Conservation (phyloP, 1,140 invertebrate genomes). For the Bombus picipes region DNA sequence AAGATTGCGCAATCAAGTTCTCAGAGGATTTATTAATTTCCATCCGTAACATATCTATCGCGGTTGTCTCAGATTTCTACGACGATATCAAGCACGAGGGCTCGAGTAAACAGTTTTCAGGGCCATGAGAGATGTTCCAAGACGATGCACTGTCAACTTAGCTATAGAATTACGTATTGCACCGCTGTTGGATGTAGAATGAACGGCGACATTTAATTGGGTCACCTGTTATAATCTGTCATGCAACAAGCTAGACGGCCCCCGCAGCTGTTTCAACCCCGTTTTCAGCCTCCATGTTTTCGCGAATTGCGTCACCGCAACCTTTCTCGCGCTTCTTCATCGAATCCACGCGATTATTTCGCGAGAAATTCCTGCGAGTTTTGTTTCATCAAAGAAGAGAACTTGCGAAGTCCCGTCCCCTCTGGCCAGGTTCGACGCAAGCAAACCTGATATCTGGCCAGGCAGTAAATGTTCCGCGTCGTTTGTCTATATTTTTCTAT, state of each 20-base stretch:
- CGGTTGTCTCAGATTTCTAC: background rate
- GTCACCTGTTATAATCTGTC: slow-evolving; percentile 76
- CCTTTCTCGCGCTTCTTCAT: slow-evolving; percentile 42
- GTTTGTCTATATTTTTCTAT: background rate
- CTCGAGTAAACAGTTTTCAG: slow-evolving; percentile 21
- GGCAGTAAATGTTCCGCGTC: background rate
- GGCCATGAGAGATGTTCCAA: slow-evolving; percentile 10
- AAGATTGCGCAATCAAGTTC: background rate
- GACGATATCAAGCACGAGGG: background rate
- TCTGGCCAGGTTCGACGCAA: background rate
- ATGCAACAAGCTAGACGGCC: slow-evolving; percentile 59
- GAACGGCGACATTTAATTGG: slow-evolving; percentile 72
- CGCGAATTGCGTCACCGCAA: slow-evolving; percentile 47
- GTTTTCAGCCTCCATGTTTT: slow-evolving; percentile 44
- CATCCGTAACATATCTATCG: background rate
- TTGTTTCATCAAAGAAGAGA: slow-evolving; percentile 47
- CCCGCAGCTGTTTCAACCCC: slow-evolving; percentile 62
- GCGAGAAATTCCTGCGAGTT: slow-evolving; percentile 42
- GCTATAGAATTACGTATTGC: slow-evolving; percentile 23
- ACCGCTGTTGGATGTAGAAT: background rate
- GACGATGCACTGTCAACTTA: slow-evolving; percentile 4
- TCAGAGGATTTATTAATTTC: background rate
- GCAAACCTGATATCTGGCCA: background rate
- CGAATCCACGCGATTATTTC: slow-evolving; percentile 44
- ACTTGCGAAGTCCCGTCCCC: background rate